A percentile compares a stretch with the other conserved stretches of the same genome.
phyloP scores from a whole-genome alignment of 2,888 invertebrate species.

The Ennomos erosarius region DNA sequence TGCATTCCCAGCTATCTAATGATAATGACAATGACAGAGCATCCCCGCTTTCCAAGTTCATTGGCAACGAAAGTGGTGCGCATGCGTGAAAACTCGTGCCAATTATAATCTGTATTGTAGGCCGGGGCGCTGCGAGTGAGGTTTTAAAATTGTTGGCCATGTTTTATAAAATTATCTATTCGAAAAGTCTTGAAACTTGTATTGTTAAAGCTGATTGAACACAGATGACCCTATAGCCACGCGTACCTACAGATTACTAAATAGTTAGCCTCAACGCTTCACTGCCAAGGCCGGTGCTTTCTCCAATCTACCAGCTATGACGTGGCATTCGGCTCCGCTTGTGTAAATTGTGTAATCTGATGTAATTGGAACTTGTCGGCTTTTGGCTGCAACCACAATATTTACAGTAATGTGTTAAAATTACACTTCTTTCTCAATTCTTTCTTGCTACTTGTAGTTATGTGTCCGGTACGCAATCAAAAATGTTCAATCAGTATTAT shows the following conservation, averaged over 20 bases:
- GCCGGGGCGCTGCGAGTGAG: constrained; percentile 30
- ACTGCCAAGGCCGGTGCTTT: constrained; percentile 83
- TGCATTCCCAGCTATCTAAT: constrained; percentile 78
- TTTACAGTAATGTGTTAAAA: constrained; percentile 24
- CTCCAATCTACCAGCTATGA: constrained; percentile 71
- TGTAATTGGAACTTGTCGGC: constrained; percentile 68
- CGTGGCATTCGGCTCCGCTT: constrained; percentile 63
- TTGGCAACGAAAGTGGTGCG: constrained; percentile 82
- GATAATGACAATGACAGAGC: constrained; percentile 82
- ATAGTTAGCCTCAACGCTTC: constrained; percentile 52
- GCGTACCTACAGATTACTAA: constrained; percentile 22
- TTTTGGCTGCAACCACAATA: constrained; percentile 42
- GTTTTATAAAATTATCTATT: too few relatives aligned
- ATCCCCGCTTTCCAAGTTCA: constrained; percentile 84
- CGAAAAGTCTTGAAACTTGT: background rate
- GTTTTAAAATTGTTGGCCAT: too few relatives aligned
- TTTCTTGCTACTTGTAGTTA: too few relatives aligned
- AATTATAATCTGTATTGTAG: constrained; percentile 53
- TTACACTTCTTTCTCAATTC: background rate
- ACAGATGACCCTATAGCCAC: too few relatives aligned
- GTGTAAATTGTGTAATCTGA: constrained; percentile 70
- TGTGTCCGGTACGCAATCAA: too few relatives aligned
- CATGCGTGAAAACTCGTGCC: constrained; percentile 80
- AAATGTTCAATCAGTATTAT: background rate
- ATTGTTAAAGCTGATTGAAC: too few relatives aligned